phyloP scores from a whole-genome alignment of 2,797 vertebrate genomes.

The Bradypodion ventrale region DNA sequence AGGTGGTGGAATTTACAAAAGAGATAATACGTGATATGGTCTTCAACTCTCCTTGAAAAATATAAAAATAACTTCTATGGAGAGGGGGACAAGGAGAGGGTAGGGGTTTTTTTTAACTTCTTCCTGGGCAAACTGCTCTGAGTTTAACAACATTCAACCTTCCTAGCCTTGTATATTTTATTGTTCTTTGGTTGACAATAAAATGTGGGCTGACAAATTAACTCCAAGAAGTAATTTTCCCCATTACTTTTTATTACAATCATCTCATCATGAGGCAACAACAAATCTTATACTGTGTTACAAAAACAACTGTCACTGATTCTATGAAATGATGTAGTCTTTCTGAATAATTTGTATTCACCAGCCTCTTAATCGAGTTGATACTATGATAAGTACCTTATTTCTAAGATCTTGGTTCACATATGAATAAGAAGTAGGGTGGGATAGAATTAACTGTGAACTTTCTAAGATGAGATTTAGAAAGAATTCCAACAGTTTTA shows the following conservation, averaged over 20 bases:
- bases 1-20: conserved; percentile 44
- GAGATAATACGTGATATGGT: conserved; percentile 29
- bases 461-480: conserved; percentile 29
- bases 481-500: conserved; percentile 13
- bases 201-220: conserved; percentile 12
- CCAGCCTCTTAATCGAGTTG: conserved; percentile 1
- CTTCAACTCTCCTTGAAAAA: fast-evolving
- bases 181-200: background rate
- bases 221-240: background rate
- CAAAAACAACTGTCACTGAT: conserved; percentile 8
- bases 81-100: conserved; percentile 1
- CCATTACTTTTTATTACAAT: conserved; percentile 2
- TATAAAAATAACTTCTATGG: background rate
- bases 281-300: conserved; percentile 21
- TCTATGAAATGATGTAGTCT: background rate
- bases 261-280: conserved; percentile 25
- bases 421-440: background rate
- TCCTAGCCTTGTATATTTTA: background rate
- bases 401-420: conserved; percentile 12
- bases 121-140: conserved; percentile 24
- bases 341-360: background rate
- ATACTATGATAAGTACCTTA: background rate
- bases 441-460: conserved; percentile 7
- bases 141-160: background rate
- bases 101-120: background rate